Percentiles rank a stretch among this genome's conserved stretches.
Conservation (phyloP, 2,888 invertebrate species). For the Chaetogeoica ovagalla region DNA sequence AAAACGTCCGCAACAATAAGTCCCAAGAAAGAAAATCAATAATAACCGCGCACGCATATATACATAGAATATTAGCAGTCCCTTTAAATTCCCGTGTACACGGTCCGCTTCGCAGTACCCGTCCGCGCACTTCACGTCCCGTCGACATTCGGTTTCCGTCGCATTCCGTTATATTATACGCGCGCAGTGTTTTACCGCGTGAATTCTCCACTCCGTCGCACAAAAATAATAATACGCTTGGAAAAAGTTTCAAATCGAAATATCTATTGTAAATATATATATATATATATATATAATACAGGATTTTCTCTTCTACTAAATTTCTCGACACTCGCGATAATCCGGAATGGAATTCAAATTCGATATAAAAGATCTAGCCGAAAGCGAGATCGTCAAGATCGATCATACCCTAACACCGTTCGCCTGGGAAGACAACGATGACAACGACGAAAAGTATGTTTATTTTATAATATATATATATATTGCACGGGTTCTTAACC, state of each 20-base stretch:
- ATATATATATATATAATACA: no score
- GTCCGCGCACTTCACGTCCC: not conserved
- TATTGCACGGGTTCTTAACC: no score
- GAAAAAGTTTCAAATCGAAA: no score
- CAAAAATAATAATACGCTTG: no score
- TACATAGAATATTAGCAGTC: no score
- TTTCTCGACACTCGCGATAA: not conserved
- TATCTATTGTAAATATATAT: no score
- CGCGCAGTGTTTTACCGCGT: not conserved
- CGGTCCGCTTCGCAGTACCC: not conserved
- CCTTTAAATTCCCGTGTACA: conserved; percentile 4
- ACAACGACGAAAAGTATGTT: conserved; percentile 54
- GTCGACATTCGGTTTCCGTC: not conserved
- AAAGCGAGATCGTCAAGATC: conserved; percentile 55
- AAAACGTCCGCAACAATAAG: conserved; percentile 13
- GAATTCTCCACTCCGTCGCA: no score
- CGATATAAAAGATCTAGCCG: conserved; percentile 55
- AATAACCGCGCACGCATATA: not conserved
- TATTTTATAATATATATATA: no score
- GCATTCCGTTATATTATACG: no score
- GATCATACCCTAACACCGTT: conserved; percentile 55
- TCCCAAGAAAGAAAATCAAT: conserved; percentile 31
- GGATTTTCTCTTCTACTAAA: no score
- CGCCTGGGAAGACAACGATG: conserved; percentile 54
- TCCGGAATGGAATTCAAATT: conserved; percentile 56